These are phyloP conservation scores for Temnopleurus reevesii DNA, from an alignment of 53 echinoderm and acorn worm genomes.

Conservation along the genomic window DNA sequence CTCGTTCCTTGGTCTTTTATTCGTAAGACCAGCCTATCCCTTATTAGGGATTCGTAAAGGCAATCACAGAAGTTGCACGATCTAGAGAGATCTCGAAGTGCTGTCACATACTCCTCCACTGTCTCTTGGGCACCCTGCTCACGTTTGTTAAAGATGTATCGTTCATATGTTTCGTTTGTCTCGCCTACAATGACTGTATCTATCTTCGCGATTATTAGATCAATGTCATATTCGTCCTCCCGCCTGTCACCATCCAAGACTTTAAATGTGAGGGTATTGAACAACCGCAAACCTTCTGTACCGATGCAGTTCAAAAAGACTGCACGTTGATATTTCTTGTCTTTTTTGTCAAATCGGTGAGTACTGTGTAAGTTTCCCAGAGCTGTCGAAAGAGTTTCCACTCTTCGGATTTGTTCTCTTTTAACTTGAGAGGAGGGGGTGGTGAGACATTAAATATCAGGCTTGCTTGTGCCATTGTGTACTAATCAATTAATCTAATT, in stretches of 20 bases:
- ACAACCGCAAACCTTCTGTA: not conserved
- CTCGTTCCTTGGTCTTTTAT: conserved; percentile 5
- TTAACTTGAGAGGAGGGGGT: not conserved
- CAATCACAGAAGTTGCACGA: conserved; percentile 56
- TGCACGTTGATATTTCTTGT: not conserved
- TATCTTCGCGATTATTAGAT: not conserved
- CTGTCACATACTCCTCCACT: not conserved
- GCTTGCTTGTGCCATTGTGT: not conserved
- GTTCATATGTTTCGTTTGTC: not conserved
- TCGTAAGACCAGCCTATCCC: conserved; percentile 23
- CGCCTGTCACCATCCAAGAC: not conserved
- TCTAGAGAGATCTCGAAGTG: not conserved
- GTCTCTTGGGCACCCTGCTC: not conserved
- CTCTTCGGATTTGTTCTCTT: not conserved
- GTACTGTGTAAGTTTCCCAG: not conserved
- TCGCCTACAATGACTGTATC: not conserved
- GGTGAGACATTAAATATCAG: not conserved
- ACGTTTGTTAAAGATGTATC: not conserved
- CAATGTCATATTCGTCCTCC: not conserved
- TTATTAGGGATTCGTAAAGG: conserved; percentile 44
- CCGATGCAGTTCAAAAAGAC: not conserved
- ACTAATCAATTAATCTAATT: too few relatives aligned
- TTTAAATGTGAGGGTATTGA: not conserved
- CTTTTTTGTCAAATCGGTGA: not conserved
- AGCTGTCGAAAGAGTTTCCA: not conserved